Percentiles rank a stretch among this genome's conserved stretches.
phyloP scores from a whole-genome alignment of 2,888 invertebrate species.

The Metacarcinus magister region DNA sequence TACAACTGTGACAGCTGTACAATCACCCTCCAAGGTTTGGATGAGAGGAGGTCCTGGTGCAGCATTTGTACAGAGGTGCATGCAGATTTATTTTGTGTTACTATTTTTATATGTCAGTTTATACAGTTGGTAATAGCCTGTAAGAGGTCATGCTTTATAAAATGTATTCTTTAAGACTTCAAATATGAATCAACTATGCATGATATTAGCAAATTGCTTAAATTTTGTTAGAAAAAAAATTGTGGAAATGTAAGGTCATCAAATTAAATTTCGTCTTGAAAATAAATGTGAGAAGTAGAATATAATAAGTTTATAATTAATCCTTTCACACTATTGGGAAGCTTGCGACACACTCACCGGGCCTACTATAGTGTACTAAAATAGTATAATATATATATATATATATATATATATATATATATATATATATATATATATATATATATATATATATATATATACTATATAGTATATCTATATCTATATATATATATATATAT shows the following conservation, averaged over 20 bases:
- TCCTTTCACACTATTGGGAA: not conserved
- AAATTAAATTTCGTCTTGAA: not conserved
- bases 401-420: too few species aligned
- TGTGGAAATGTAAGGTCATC: not conserved
- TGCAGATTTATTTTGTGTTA: not conserved
- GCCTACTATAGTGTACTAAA: too few species aligned
- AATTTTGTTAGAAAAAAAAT: not conserved
- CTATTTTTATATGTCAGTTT: conserved; percentile 17
- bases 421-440: too few species aligned
- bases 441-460: too few species aligned
- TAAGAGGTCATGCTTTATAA: not conserved
- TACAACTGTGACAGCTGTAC: not conserved
- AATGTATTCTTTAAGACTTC: not conserved
- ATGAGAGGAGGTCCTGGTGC: not conserved
- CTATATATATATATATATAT: too few species aligned
- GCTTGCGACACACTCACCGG: too few species aligned
- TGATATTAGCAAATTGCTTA: not conserved
- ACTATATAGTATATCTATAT: too few species aligned
- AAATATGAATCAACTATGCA: not conserved
- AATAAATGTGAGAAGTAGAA: not conserved
- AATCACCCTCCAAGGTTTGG: not conserved
- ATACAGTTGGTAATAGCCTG: not conserved
- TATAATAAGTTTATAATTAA: not conserved
- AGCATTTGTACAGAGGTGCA: conserved; percentile 7
- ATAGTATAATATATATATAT: too few species aligned